Base-by-base conservation (phyloP, 1,140 invertebrate species). In the Eumaeus atala region DNA sequence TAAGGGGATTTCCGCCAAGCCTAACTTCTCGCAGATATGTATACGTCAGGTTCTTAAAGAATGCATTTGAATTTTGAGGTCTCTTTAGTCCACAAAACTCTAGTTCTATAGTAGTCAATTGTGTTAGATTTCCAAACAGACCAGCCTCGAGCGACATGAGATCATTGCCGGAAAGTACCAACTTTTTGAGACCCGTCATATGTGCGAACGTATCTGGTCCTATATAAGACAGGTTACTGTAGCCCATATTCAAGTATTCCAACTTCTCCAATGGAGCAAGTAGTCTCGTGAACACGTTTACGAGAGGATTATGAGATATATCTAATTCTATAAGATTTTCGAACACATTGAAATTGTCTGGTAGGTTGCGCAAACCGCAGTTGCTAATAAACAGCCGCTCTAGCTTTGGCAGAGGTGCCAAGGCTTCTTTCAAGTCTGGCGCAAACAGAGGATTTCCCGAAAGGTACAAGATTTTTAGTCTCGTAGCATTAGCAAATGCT, bases 201-300 rank as follows among this genome's bases (percentile, higher is more conserved):
- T 92, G 90, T 0, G 91, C 89, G 70, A 93, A 93, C 1, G 91
- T 92, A 5, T 91, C 88, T 17, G 90, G 91, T 8, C 90, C 90
- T 33, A 93, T 89, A 57, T 91, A 87, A 1, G 91, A 91, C 9
- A 93, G 78, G 70, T 91, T 91, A 75, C 92, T 92, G 64, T 92
- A 92, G 7, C 92, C 92, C 92, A 93, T 93, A 66, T 93, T 92
- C 9, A 93, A 77, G 68, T 91, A 92, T 77, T 92, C 90, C 9
- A 93, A 76, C 16, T 90, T 90, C 37, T 90, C 89, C 1, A 93
- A 70, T 0, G 92, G 92, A 0, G 90, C 90, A n/a, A 93, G 74
- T 11, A 93, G 70, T 66, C 87, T 89, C 10, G 91, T 91, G 67
- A 93, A 93, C 0, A 91, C 92, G 67, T 93, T 90, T 18, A 90